Conservation (phyloP, 37 sponge, comb jelly and placozoan genomes). For the Tethya wilhelma region DNA sequence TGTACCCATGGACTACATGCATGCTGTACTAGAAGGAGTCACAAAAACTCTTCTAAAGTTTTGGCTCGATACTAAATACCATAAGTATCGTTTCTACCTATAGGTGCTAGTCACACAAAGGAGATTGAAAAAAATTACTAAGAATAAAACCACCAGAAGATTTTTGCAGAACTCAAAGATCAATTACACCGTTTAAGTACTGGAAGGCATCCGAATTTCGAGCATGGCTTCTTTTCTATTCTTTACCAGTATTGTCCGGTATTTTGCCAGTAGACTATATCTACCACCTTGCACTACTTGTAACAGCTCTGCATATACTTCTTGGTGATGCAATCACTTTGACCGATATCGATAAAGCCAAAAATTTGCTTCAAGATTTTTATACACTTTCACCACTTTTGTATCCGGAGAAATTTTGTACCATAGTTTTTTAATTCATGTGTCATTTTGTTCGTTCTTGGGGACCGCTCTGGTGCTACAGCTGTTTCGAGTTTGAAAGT, state of each 20-base stretch:
- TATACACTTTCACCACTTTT: not conserved
- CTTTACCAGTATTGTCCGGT: not conserved
- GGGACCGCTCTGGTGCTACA: too few species aligned
- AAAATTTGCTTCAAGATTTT: not conserved
- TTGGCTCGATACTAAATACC: not conserved
- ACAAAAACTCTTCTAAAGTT: not conserved
- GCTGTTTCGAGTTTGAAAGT: too few species aligned
- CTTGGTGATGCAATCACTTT: not conserved
- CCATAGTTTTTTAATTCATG: not conserved
- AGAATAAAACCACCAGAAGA: constrained; percentile 8
- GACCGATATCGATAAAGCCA: not conserved
- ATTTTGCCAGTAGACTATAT: not conserved
- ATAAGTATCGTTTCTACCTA: not conserved
- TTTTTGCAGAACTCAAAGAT: not conserved
- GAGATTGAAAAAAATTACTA: not conserved
- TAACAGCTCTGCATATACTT: not conserved
- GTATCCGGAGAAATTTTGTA: not conserved
- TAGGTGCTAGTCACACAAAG: not conserved
- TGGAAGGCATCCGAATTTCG: constrained; percentile 16
- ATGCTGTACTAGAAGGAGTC: constrained; percentile 10
- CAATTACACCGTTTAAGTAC: not conserved
- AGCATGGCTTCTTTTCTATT: constrained; percentile 9
- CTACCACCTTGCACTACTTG: not conserved
- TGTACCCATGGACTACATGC: constrained; percentile 20
- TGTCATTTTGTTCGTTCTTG: not conserved